Evolutionary conservation across 2,113 vertebrate species (phyloP).

Genomic region (Isurus oxyrinchus): DNA sequence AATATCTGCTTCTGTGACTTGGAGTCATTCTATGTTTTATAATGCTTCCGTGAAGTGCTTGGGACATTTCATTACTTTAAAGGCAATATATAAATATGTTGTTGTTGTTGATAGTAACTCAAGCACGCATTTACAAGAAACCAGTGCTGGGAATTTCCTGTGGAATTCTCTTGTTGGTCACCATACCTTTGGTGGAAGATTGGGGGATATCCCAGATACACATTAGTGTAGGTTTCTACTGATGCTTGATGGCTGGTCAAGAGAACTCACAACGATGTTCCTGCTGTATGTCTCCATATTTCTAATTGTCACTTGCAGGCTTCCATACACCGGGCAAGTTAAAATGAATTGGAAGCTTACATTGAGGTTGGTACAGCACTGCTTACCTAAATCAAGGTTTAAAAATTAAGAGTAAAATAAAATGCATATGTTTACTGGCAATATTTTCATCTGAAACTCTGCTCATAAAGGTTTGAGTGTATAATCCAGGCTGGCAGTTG

Average conservation of each 20-base stretch:
- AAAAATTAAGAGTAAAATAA: no score
- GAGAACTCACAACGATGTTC: neutral
- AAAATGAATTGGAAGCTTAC: neutral
- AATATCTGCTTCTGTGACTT: no score
- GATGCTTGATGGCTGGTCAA: neutral
- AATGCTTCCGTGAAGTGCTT: no score
- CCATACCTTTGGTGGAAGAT: neutral
- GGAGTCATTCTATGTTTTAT: no score
- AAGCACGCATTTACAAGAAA: no score
- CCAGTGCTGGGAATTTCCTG: neutral
- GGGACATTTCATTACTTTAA: no score
- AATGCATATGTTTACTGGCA: no score
- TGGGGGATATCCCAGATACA: neutral
- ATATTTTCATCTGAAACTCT: no score
- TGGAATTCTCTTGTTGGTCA: neutral
- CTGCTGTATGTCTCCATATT: neutral
- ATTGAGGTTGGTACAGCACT: neutral
- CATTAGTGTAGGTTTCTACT: neutral
- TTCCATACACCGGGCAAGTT: neutral
- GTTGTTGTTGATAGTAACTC: no score
- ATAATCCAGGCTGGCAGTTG: no score
- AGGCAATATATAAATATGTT: no score
- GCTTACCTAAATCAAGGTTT: neutral
- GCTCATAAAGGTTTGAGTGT: no score
- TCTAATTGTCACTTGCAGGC: neutral